phyloP scores from a whole-genome alignment of 2,797 vertebrate species.

The Lepilemur septentrionalis region DNA sequence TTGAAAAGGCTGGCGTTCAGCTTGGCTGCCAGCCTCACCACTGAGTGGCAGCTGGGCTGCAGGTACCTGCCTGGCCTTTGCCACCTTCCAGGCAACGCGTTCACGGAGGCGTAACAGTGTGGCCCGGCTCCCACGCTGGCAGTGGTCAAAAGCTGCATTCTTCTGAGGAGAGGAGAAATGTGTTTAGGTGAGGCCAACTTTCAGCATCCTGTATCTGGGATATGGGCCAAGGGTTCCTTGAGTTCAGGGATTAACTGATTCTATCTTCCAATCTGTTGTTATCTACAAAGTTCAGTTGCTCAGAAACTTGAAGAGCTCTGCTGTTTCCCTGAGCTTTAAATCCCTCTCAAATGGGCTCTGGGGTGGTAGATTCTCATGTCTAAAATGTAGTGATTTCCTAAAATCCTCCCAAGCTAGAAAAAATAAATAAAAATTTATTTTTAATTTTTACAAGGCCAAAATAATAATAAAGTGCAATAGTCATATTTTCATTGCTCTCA shows the following conservation, averaged over 20 bases:
- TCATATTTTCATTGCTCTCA: background rate
- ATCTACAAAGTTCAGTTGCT: slow-evolving; percentile 41
- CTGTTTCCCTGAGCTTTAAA: slow-evolving; percentile 29
- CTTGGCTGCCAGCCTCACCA: slow-evolving; percentile 4
- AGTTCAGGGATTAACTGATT: slow-evolving; percentile 55
- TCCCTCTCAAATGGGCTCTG: background rate
- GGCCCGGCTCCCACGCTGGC: background rate
- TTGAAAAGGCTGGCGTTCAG: slow-evolving; percentile 3
- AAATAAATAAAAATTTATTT: background rate
- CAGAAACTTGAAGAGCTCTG: slow-evolving; percentile 10
- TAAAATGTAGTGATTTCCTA: slow-evolving; percentile 2
- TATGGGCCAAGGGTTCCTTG: slow-evolving; percentile 20
- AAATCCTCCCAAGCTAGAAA: slow-evolving; percentile 15
- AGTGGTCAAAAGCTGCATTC: background rate
- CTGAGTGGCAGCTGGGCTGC: slow-evolving; percentile 57
- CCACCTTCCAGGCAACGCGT: background rate
- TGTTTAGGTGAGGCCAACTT: background rate
- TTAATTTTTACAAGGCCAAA: slow-evolving; percentile 14
- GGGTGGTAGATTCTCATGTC: background rate
- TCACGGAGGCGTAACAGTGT: background rate
- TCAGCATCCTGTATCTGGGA: background rate
- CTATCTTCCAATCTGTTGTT: slow-evolving; percentile 46
- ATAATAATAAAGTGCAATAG: background rate
- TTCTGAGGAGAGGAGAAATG: background rate
- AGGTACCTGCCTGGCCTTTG: slow-evolving; percentile 57